phyloP scores from a whole-genome alignment of 2,797 vertebrate genomes.

The Hippoglossus hippoglossus region DNA sequence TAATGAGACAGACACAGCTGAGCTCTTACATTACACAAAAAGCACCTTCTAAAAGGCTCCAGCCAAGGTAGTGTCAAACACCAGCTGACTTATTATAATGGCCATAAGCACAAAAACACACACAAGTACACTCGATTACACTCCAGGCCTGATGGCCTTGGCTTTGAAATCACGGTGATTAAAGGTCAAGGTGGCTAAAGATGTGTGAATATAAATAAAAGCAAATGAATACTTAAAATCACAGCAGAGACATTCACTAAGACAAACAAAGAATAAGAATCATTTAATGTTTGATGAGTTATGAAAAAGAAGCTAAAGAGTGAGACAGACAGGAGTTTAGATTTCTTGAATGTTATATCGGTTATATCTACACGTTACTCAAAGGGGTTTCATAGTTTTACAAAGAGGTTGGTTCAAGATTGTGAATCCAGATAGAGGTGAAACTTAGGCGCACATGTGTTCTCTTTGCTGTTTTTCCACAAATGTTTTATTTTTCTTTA shows the following conservation, averaged over 20 bases:
- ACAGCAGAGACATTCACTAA: slow-evolving; percentile 18
- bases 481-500: too few species aligned
- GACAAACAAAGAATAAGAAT: slow-evolving; percentile 21
- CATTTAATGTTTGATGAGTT: slow-evolving; percentile 37
- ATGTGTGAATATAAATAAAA: slow-evolving; percentile 51
- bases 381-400: too few species aligned
- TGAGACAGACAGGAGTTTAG: slow-evolving; percentile 19
- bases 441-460: too few species aligned
- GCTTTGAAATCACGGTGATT: slow-evolving; percentile 46
- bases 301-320: slow-evolving; percentile 3
- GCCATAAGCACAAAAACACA: slow-evolving; percentile 27
- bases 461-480: too few species aligned
- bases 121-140: slow-evolving; percentile 24
- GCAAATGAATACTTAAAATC: slow-evolving; percentile 46
- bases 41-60: slow-evolving; percentile 40
- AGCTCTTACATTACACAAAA: slow-evolving; percentile 56
- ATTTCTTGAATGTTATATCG: slow-evolving; percentile 35
- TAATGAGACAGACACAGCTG: slow-evolving; percentile 55
- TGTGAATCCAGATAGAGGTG: too few species aligned
- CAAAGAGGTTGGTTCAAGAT: too few species aligned
- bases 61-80: slow-evolving; percentile 70
- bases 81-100: slow-evolving; percentile 44
- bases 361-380: too few species aligned
- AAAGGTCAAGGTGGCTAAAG: slow-evolving; percentile 51
- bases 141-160: slow-evolving; percentile 40